Percentiles rank a stretch among this genome's conserved stretches.
Conservation (phyloP, 2,113 vertebrate species). For the Rhadina sibilatrix region DNA sequence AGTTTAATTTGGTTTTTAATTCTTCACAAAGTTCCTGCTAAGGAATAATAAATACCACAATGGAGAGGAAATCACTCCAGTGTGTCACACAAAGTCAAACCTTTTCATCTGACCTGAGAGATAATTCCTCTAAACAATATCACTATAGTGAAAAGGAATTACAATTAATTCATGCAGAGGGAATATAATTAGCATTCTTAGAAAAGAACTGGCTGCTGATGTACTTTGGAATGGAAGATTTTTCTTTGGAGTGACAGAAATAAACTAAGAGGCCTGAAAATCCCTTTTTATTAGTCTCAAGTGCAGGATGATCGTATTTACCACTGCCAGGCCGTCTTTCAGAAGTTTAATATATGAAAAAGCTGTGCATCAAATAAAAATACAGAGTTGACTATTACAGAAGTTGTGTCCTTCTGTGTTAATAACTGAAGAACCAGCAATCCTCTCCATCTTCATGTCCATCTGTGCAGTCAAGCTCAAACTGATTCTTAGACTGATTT, state of each 20-base stretch:
- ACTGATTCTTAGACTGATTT: constrained; percentile 56
- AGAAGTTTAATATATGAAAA: constrained; percentile 27
- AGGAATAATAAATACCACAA: constrained; percentile 60
- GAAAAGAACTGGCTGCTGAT: constrained; percentile 50
- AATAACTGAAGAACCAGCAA: constrained; percentile 29
- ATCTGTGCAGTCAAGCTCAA: constrained; percentile 52
- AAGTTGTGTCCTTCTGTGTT: constrained; percentile 39
- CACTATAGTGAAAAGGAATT: constrained; percentile 57
- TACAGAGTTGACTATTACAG: not conserved
- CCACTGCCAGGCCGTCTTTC: not conserved
- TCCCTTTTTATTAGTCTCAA: constrained; percentile 21
- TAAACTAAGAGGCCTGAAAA: constrained; percentile 42
- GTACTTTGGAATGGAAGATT: not conserved
- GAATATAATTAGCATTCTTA: constrained; percentile 67
- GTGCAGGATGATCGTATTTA: not conserved
- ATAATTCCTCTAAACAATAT: constrained; percentile 72
- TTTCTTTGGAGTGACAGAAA: constrained; percentile 40
- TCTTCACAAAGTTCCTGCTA: constrained; percentile 46
- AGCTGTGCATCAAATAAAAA: constrained; percentile 37
- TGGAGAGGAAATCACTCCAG: constrained; percentile 49
- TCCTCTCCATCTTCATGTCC: constrained; percentile 46
- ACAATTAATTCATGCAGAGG: constrained; percentile 71
- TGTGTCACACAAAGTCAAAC: constrained; percentile 63
- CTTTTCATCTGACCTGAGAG: constrained; percentile 65
- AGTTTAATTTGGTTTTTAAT: constrained; percentile 69